Conservation (phyloP, 1,140 invertebrate genomes). For the Drosophila lowei region DNA sequence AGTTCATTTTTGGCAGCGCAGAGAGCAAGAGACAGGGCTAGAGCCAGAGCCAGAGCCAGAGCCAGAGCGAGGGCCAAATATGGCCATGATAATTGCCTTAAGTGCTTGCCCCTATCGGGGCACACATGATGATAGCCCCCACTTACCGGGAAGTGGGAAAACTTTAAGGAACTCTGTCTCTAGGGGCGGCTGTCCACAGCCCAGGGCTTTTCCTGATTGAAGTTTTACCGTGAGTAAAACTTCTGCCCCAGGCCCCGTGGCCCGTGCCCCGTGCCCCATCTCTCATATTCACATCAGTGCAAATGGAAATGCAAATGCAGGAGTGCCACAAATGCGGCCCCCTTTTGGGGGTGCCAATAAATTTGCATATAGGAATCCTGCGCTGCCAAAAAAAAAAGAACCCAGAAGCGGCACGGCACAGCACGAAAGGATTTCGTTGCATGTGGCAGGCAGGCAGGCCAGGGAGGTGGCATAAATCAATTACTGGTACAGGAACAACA, state of each 20-base stretch:
- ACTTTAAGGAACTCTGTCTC: slow-evolving; percentile 36
- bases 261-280: slow-evolving; percentile 1
- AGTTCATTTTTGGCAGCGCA: slow-evolving; percentile 51
- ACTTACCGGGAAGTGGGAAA: slow-evolving; percentile 6
- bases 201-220: background rate
- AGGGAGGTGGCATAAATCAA: too few relatives aligned
- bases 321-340: slow-evolving; percentile 25
- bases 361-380: slow-evolving; percentile 69
- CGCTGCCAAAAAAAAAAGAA: too few relatives aligned
- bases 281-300: slow-evolving; percentile 35
- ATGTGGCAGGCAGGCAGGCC: too few relatives aligned
- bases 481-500: too few relatives aligned
- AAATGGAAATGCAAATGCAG: slow-evolving; percentile 18
- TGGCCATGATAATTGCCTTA: slow-evolving; percentile 54
- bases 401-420: too few relatives aligned
- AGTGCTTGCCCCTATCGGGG: slow-evolving; percentile 24
- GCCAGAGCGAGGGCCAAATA: slow-evolving; percentile 29
- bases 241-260: slow-evolving; percentile 11
- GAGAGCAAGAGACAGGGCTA: too few relatives aligned
- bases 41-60: too few relatives aligned
- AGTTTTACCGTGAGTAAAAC: background rate
- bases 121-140: slow-evolving; percentile 19
- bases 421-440: too few relatives aligned
- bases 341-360: slow-evolving; percentile 59
- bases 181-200: background rate